Conservation (phyloP, 53 echinoderm and acorn worm species). For the Arbacia lixula region DNA sequence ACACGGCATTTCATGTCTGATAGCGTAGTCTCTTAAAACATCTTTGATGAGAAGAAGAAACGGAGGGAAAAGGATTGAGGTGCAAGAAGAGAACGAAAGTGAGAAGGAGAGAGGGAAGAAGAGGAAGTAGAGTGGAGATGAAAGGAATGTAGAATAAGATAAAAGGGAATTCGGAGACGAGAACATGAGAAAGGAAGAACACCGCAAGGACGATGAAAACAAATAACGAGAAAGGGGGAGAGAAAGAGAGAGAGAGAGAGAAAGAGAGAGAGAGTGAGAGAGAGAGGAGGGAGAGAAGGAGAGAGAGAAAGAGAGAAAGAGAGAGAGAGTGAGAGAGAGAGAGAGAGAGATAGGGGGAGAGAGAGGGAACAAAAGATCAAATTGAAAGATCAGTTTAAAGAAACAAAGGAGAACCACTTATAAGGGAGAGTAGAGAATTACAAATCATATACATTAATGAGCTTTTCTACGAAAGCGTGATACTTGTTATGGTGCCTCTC, state of each 20-base stretch:
- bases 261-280: not conserved
- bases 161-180: not conserved
- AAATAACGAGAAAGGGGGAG: not conserved
- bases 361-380: not conserved
- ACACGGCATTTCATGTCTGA: no score
- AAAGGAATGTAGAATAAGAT: no score
- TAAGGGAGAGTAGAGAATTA: no score
- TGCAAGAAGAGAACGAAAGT: not conserved
- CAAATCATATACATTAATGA: no score
- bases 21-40: no score
- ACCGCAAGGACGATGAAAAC: not conserved
- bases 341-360: not conserved
- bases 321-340: not conserved
- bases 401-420: no score
- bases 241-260: not conserved
- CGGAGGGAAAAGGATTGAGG: no score
- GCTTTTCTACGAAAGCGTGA: no score
- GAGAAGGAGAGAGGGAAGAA: not conserved
- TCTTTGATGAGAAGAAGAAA: no score
- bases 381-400: no score
- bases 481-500: no score
- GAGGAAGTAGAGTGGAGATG: not conserved
- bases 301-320: not conserved
- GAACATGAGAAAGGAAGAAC: not conserved
- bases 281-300: no score